Conservation (phyloP, 2,113 vertebrate genomes). For the Baryphthengus martii region DNA sequence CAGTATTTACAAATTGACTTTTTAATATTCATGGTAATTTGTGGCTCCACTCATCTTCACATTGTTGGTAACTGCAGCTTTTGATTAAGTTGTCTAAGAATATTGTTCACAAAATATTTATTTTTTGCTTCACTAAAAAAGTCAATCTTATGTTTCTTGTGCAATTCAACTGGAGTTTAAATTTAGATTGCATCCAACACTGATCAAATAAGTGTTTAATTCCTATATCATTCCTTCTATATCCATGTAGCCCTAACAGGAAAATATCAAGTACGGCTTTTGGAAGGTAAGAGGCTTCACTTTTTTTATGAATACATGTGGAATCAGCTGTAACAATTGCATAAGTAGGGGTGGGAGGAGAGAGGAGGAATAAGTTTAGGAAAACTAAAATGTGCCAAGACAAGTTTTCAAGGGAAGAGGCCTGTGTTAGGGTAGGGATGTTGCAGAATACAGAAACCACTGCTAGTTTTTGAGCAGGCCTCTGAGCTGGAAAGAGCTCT, state of each 20-base stretch:
- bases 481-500: neutral
- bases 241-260: slow-evolving; percentile 85
- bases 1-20: neutral
- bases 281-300: slow-evolving; percentile 83
- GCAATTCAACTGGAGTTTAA: neutral
- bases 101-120: neutral
- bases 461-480: neutral
- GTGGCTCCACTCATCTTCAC: neutral
- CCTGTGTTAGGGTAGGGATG: neutral
- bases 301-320: neutral
- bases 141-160: neutral
- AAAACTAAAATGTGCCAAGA: neutral
- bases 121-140: neutral
- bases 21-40: slow-evolving; percentile 16
- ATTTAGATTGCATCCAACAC: neutral
- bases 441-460: neutral
- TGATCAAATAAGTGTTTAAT: neutral
- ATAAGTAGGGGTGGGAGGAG: neutral
- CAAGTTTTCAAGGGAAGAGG: neutral
- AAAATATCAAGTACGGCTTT: slow-evolving; percentile 97
- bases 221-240: neutral
- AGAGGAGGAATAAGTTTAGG: neutral
- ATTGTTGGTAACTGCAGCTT: neutral
- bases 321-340: neutral
- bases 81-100: neutral